Evolutionary conservation across 1,140 invertebrate genomes (phyloP).

Genomic region (Pectinophora gossypiella): DNA sequence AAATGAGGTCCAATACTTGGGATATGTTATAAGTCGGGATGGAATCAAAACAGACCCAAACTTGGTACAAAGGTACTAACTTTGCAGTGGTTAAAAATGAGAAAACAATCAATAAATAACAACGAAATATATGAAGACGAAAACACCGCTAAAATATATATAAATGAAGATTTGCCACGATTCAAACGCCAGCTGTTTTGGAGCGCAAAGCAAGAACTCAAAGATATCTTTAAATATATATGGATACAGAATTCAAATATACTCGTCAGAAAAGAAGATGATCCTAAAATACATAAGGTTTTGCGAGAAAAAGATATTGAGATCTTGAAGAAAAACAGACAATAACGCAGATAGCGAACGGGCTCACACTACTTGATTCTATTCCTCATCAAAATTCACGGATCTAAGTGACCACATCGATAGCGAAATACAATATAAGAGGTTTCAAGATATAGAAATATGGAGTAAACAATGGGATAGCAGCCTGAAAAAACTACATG

Average conservation of each 20-base stretch:
- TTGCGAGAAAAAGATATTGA: conserved; percentile 7
- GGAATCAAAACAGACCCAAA: too few relatives aligned
- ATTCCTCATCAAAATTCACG: background rate
- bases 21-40: too few relatives aligned
- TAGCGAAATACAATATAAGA: background rate
- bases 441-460: background rate
- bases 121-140: background rate
- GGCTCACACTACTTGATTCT: background rate
- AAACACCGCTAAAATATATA: background rate
- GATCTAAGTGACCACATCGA: background rate
- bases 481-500: conserved; percentile 5
- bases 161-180: background rate
- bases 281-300: conserved; percentile 23
- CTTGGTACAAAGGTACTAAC: too few relatives aligned
- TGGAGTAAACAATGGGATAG: conserved; percentile 6
- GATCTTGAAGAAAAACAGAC: background rate
- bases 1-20: too few relatives aligned
- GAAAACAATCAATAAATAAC: too few relatives aligned
- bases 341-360: background rate
- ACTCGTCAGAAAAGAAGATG: conserved; percentile 15
- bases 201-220: conserved; percentile 1
- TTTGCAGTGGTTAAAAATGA: too few relatives aligned
- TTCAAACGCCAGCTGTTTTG: conserved; percentile 8
- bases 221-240: conserved; percentile 1
- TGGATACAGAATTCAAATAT: conserved; percentile 5